Conservation (phyloP, 2,113 vertebrate species). For the Herpetotheres cachinnans region DNA sequence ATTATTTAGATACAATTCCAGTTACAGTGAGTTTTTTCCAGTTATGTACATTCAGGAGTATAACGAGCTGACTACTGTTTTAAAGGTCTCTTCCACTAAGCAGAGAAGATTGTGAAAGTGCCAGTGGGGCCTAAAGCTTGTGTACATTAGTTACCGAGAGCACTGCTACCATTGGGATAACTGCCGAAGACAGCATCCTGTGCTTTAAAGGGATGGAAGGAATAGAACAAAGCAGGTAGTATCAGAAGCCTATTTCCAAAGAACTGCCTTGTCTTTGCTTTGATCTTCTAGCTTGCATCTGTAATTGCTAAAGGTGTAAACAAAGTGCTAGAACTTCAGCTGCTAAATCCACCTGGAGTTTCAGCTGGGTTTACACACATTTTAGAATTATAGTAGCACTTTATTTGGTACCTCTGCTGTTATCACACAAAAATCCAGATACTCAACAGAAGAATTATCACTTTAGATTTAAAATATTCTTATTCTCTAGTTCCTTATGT, state of each 20-base stretch:
- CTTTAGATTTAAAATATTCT: not conserved
- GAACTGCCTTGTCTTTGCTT: not conserved
- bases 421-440: not conserved
- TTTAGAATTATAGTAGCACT: not conserved
- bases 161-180: not conserved
- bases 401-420: not conserved
- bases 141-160: not conserved
- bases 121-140: not conserved
- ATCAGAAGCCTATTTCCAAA: not conserved
- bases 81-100: not conserved
- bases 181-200: not conserved
- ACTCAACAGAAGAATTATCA: not conserved
- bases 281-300: not conserved
- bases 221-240: not conserved
- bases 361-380: not conserved
- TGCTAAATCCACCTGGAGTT: not conserved
- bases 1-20: not conserved
- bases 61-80: not conserved
- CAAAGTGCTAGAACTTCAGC: not conserved
- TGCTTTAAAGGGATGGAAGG: not conserved
- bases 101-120: not conserved
- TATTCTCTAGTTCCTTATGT: not conserved
- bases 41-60: not conserved
- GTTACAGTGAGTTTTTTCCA: not conserved
- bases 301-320: not conserved